Conservation (phyloP, 2,797 vertebrate genomes). For the Epinephelus awoara region DNA sequence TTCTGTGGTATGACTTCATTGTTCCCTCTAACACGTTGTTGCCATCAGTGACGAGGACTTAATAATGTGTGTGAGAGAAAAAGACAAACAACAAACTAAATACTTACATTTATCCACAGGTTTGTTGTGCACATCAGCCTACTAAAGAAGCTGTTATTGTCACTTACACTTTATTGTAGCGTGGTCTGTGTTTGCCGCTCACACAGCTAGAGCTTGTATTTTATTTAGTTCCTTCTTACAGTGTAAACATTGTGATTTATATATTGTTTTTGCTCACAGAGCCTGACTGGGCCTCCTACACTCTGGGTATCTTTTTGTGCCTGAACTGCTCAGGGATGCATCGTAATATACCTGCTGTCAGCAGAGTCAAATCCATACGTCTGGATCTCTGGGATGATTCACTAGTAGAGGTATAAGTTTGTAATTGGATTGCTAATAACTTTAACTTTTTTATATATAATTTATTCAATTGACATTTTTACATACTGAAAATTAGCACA, state of each 20-base stretch:
- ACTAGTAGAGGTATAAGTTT: slow-evolving; percentile 86
- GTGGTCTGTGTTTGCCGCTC: not conserved
- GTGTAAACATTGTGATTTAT: slow-evolving; percentile 6
- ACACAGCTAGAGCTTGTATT: not conserved
- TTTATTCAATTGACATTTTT: not conserved
- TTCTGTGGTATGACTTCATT: slow-evolving; percentile 41
- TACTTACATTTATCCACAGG: not conserved
- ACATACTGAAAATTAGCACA: not conserved
- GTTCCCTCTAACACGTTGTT: slow-evolving; percentile 57
- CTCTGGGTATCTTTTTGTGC: slow-evolving; percentile 92
- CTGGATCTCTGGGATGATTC: slow-evolving; percentile 92
- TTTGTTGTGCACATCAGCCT: not conserved
- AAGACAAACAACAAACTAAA: slow-evolving; percentile 3
- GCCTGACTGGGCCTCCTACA: slow-evolving; percentile 94
- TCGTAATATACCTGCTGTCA: slow-evolving; percentile 89
- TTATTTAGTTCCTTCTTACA: not conserved
- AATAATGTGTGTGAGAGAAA: not conserved
- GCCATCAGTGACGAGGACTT: not conserved
- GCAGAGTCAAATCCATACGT: slow-evolving; percentile 91
- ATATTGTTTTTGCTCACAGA: slow-evolving; percentile 77
- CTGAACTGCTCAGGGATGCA: slow-evolving; percentile 93
- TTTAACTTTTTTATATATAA: not conserved
- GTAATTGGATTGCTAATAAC: not conserved
- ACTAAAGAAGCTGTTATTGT: not conserved
- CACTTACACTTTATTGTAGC: not conserved